phyloP scores from a whole-genome alignment of 2,113 vertebrate genomes.

The Condylura cristata region DNA sequence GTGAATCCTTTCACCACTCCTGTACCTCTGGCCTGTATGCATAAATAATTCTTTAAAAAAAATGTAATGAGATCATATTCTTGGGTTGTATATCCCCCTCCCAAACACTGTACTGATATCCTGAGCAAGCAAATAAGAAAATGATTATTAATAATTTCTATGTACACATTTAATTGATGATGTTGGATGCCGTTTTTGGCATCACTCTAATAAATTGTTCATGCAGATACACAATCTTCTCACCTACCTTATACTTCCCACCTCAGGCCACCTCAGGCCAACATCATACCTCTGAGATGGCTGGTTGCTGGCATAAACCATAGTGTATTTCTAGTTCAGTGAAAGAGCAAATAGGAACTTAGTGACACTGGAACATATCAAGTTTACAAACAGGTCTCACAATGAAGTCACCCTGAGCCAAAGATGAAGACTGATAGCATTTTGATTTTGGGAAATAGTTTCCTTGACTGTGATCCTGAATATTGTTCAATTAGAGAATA shows the following conservation, averaged over 20 bases:
- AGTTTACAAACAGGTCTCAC: not conserved
- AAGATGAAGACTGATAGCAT: not conserved
- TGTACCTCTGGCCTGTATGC: too few species aligned
- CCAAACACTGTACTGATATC: not conserved
- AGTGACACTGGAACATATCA: not conserved
- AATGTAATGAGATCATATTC: not conserved
- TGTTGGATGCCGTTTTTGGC: not conserved
- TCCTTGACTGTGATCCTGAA: constrained; percentile 4
- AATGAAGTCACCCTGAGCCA: not conserved
- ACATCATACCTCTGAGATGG: not conserved
- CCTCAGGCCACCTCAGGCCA: not conserved
- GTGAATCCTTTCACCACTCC: too few species aligned
- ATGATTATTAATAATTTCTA: not conserved
- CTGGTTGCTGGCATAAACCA: not conserved
- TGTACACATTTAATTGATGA: not conserved
- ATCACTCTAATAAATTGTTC: not conserved
- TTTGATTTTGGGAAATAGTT: constrained; percentile 16
- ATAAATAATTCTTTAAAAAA: not conserved
- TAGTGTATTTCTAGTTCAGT: not conserved
- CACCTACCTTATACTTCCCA: too few species aligned
- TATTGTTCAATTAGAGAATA: not conserved
- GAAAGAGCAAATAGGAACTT: not conserved
- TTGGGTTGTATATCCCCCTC: not conserved
- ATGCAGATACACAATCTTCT: not conserved
- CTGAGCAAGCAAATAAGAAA: not conserved